Conservation (phyloP, 2,888 invertebrate species). For the Rhaphigaster nebulosa region DNA sequence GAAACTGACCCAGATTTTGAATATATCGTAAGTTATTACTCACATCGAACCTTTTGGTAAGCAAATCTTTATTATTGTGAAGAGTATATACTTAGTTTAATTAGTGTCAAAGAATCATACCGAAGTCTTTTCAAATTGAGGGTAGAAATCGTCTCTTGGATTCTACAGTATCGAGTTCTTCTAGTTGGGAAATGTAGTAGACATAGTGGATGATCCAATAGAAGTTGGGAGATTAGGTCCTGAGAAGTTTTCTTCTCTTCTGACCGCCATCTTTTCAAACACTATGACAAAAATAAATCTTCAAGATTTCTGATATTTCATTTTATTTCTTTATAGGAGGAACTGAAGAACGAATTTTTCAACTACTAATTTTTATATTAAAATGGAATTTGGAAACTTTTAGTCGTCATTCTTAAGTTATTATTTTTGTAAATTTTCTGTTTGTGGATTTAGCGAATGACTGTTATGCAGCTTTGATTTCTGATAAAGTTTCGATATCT, state of each 20-base stretch:
- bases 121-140: background rate
- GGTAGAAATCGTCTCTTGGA: background rate
- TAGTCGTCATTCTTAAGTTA: too few species aligned
- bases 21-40: too few species aligned
- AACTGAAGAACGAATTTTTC: background rate
- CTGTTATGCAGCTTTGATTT: too few species aligned
- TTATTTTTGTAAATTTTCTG: too few species aligned
- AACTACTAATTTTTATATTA: background rate
- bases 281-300: background rate
- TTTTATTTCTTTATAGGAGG: background rate
- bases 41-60: too few species aligned
- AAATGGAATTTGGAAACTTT: too few species aligned
- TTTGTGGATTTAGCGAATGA: too few species aligned
- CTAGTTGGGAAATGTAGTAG: background rate
- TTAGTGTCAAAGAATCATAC: background rate
- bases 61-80: too few species aligned
- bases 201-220: constrained; percentile 2
- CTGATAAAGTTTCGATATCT: too few species aligned
- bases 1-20: too few species aligned
- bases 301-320: background rate
- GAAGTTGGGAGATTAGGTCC: background rate
- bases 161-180: background rate
- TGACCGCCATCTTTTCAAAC: background rate
- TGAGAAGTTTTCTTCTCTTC: background rate
- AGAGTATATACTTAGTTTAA: too few species aligned